phyloP scores from a whole-genome alignment of 1,140 invertebrate species.

The Lasioglossum albipes region DNA sequence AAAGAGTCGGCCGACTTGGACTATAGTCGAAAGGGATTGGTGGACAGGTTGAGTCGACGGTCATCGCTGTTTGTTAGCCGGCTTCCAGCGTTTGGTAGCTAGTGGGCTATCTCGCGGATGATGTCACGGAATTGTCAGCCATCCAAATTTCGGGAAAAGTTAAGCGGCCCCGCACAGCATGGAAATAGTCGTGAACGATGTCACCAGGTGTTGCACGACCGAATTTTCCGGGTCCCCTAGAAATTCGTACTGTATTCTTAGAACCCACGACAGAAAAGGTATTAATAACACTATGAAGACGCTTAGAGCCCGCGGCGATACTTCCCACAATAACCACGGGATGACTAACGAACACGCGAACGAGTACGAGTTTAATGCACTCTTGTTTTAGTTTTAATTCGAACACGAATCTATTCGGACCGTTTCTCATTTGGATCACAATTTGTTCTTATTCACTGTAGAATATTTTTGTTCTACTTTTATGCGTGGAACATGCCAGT shows the following conservation, averaged over 20 bases:
- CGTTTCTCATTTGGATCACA: no score
- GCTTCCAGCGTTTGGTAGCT: conserved; percentile 9
- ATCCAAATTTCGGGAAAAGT: conserved; percentile 22
- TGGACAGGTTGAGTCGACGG: conserved; percentile 40
- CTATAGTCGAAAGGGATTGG: conserved; percentile 6
- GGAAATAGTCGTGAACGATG: conserved; percentile 37
- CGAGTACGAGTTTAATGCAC: no score
- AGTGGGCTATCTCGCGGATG: neutral
- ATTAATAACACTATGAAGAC: conserved; percentile 17
- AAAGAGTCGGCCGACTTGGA: conserved; percentile 23
- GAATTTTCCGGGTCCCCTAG: neutral
- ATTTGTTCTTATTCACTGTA: no score
- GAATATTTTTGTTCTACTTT: no score
- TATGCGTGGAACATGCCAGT: no score
- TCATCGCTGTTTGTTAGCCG: conserved; percentile 42
- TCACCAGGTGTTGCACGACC: conserved; percentile 19
- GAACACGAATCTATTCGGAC: no score
- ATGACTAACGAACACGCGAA: no score
- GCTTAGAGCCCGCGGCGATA: no score
- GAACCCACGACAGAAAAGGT: conserved; percentile 4
- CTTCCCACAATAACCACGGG: no score
- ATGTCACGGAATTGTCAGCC: conserved; percentile 26
- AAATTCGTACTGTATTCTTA: conserved; percentile 18
- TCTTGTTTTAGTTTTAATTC: no score
- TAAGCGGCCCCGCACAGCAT: neutral